phyloP scores from a whole-genome alignment of 37 sponge, comb jelly and placozoan species.

The Mnemiopsis leidyi region DNA sequence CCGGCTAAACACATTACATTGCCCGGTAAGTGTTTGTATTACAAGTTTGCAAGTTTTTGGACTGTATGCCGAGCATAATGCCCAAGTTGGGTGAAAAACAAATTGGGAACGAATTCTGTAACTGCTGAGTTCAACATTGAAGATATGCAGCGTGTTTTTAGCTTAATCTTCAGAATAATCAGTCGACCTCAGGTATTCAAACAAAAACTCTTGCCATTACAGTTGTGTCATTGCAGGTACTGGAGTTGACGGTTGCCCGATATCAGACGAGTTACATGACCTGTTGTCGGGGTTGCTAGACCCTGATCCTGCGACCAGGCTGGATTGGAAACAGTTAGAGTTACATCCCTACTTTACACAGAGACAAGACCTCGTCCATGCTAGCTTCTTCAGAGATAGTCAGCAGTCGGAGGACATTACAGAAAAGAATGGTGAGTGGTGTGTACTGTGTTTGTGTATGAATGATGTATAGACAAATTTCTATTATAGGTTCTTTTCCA shows the following conservation, averaged over 20 bases:
- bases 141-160: too few relatives aligned
- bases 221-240: background rate
- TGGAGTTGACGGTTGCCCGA: conserved; percentile 37
- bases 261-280: conserved; percentile 16
- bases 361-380: background rate
- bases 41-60: too few relatives aligned
- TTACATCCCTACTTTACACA: background rate
- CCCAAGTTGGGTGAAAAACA: too few relatives aligned
- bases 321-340: conserved; percentile 20
- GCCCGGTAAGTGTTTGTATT: background rate
- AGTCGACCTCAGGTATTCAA: too few relatives aligned
- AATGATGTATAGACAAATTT: too few relatives aligned
- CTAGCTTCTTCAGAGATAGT: background rate
- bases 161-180: too few relatives aligned
- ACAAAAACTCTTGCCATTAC: background rate
- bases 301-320: background rate
- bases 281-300: conserved; percentile 35
- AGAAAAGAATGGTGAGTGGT: background rate
- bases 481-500: too few relatives aligned
- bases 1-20: background rate
- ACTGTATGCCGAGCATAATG: too few relatives aligned
- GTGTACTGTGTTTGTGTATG: background rate
- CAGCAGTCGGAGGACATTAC: background rate
- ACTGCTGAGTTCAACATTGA: too few relatives aligned
- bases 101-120: too few relatives aligned